Percentiles rank a stretch among this genome's conserved stretches.
phyloP scores from a whole-genome alignment of 2,113 vertebrate species.

The Elgaria multicarinata region DNA sequence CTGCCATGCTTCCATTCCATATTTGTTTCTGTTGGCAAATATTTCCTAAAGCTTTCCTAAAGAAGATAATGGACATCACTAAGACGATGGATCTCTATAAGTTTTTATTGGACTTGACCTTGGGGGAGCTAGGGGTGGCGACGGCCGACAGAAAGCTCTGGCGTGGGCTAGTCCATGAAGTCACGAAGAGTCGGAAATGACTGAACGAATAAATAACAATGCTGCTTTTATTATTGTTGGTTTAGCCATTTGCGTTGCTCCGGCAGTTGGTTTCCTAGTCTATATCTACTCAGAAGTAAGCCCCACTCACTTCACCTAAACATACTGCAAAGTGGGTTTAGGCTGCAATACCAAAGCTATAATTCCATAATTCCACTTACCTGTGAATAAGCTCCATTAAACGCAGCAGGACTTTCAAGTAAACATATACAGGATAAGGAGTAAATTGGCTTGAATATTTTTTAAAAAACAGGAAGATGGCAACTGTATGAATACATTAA shows the following conservation, averaged over 20 bases:
- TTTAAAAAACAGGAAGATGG: no score
- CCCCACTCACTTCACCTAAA: neutral
- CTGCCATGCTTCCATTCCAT: neutral
- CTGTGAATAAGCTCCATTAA: neutral
- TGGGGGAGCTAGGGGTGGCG: no score
- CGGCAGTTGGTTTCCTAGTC: neutral
- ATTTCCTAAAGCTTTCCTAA: neutral
- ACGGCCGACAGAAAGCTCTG: no score
- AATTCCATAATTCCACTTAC: neutral
- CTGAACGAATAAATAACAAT: no score
- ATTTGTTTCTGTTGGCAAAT: neutral
- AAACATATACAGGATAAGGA: neutral
- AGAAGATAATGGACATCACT: neutral
- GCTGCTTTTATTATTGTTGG: neutral
- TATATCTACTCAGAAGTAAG: neutral
- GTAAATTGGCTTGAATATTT: no score
- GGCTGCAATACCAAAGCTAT: neutral
- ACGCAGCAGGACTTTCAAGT: neutral
- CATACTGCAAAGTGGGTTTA: neutral
- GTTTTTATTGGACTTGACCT: neutral
- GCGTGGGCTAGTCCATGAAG: no score
- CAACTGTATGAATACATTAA: neutral
- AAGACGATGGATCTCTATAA: neutral
- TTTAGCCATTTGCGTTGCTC: neutral
- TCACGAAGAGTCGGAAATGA: no score